phyloP scores from a whole-genome alignment of 2,888 invertebrate genomes.

The Electrophaes corylata region DNA sequence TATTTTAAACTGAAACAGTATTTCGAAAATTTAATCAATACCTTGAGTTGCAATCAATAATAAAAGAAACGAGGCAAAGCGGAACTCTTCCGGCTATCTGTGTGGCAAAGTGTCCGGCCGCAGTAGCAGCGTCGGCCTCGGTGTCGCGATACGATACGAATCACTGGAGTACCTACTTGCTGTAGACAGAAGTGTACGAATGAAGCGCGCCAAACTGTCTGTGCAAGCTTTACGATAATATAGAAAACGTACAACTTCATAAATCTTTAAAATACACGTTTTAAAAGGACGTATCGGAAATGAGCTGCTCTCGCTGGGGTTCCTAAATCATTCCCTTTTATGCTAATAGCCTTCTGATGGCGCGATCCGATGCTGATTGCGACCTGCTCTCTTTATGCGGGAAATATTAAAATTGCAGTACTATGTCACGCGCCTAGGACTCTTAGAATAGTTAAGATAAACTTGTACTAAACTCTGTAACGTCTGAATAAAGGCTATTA shows the following conservation, averaged over 20 bases:
- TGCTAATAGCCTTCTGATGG: slow-evolving; percentile 17
- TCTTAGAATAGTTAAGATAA: no score
- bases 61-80: neutral
- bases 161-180: no score
- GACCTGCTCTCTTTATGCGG: slow-evolving; percentile 1
- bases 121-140: neutral
- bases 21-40: no score
- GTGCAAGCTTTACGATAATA: slow-evolving; percentile 1
- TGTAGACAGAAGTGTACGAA: no score
- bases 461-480: no score
- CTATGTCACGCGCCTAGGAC: slow-evolving; percentile 14
- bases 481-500: no score
- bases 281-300: slow-evolving; percentile 28
- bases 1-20: no score
- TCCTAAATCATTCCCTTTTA: slow-evolving; percentile 26
- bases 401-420: slow-evolving; percentile 9
- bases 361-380: slow-evolving; percentile 20
- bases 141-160: no score
- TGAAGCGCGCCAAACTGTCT: neutral
- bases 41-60: no score
- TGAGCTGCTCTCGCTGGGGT: slow-evolving; percentile 15
- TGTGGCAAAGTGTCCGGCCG: slow-evolving; percentile 8
- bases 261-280: slow-evolving; percentile 23
- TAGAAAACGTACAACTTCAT: slow-evolving; percentile 14
- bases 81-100: slow-evolving; percentile 7